Percentiles rank a stretch among this genome's conserved stretches.
Conservation (phyloP, 2,797 vertebrate genomes). For the Falco peregrinus region DNA sequence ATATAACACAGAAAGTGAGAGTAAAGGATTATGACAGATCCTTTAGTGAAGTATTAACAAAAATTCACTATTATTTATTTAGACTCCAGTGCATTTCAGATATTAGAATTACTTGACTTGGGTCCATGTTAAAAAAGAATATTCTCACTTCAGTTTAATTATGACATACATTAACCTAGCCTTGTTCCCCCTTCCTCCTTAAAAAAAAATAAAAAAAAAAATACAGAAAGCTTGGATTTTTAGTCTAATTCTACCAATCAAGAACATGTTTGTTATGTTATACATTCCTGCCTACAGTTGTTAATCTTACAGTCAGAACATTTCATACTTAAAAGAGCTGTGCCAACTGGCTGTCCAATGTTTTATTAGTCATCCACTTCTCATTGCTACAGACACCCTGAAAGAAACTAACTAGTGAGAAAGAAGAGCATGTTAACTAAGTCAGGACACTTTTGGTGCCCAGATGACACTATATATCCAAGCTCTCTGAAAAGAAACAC, state of each 20-base stretch:
- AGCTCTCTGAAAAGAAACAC: neutral
- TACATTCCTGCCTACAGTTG: neutral
- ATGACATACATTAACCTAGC: neutral
- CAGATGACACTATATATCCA: neutral
- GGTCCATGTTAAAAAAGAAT: neutral
- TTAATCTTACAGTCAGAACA: neutral
- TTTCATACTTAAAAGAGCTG: neutral
- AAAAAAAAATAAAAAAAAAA: neutral
- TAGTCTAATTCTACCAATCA: neutral
- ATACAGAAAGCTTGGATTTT: neutral
- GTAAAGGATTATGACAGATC: neutral
- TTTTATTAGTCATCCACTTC: neutral
- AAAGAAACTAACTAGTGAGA: neutral
- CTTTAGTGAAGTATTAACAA: neutral
- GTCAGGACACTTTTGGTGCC: neutral
- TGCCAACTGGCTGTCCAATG: neutral
- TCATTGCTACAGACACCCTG: neutral
- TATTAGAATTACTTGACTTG: neutral
- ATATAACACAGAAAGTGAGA: neutral
- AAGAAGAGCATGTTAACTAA: neutral
- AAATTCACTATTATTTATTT: neutral
- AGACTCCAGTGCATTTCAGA: neutral
- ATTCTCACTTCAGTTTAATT: neutral
- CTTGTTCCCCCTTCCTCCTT: fast-evolving
- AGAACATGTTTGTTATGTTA: neutral